Evolutionary conservation across 2,797 vertebrate genomes (phyloP).

Genomic region (Semotilus atromaculatus): DNA sequence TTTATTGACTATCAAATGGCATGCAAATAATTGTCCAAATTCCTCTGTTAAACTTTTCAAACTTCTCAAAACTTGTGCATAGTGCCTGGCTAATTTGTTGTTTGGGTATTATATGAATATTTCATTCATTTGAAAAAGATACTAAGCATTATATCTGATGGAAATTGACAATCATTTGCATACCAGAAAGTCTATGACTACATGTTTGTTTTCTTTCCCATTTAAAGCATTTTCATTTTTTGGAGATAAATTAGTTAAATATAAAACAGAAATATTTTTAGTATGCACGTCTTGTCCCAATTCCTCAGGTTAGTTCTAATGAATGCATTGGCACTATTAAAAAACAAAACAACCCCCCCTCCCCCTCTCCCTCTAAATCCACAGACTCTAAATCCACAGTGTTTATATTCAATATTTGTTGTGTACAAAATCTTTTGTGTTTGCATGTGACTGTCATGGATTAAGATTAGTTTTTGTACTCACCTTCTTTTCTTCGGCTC

Average conservation of each 20-base stretch:
- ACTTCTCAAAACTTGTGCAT: background rate
- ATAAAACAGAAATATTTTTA: background rate
- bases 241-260: no score
- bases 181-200: background rate
- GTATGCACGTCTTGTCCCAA: background rate
- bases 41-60: background rate
- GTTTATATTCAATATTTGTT: background rate
- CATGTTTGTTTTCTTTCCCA: background rate
- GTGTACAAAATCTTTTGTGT: background rate
- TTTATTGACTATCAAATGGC: background rate
- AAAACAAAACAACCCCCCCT: background rate
- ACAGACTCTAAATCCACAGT: background rate
- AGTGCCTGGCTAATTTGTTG: background rate
- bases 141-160: background rate
- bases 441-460: background rate
- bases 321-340: background rate
- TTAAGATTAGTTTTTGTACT: conserved; percentile 19
- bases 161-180: background rate
- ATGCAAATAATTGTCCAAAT: background rate
- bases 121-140: background rate
- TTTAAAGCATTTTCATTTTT: background rate
- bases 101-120: background rate
- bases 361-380: no score
- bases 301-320: background rate
- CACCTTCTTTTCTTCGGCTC: conserved; percentile 51